Evolutionary conservation across 2,113 vertebrate species (phyloP).

Genomic region (Sinocyclocheilus anshuiensis): DNA sequence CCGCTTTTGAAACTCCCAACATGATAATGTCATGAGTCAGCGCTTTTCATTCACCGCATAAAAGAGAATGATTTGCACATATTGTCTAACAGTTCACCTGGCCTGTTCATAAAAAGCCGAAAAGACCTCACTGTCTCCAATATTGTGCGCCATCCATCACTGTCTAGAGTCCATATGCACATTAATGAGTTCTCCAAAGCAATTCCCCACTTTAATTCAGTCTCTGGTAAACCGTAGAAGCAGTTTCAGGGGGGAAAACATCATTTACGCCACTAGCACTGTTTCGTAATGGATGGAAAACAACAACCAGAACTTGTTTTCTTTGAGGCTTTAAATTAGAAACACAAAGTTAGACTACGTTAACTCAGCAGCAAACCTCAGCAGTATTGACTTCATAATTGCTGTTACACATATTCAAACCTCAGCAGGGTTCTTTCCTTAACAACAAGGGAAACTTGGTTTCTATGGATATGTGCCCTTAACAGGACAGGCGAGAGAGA

Average conservation of each 20-base stretch:
- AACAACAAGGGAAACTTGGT: constrained; percentile 74
- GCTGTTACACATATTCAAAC: constrained; percentile 50
- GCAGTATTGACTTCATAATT: constrained; percentile 5
- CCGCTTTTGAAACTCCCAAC: neutral
- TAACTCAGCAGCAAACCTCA: neutral
- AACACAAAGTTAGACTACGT: neutral
- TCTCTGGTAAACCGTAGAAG: constrained; percentile 16
- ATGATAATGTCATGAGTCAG: constrained; percentile 36
- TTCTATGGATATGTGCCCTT: constrained; percentile 78
- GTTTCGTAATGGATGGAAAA: constrained; percentile 18
- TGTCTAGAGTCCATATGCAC: neutral
- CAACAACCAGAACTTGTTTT: constrained; percentile 9
- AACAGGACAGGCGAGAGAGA: constrained; percentile 53
- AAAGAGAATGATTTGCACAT: constrained; percentile 4
- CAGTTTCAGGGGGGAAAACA: neutral
- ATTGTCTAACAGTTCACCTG: constrained; percentile 13
- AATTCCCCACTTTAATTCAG: constrained; percentile 15
- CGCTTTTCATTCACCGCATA: constrained; percentile 27
- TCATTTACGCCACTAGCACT: constrained; percentile 7
- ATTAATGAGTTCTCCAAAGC: constrained; percentile 35
- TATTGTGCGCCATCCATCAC: constrained; percentile 5
- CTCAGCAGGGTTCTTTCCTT: constrained; percentile 62
- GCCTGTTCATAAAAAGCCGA: neutral
- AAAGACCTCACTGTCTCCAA: constrained; percentile 10
- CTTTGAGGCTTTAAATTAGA: constrained; percentile 15